Percentiles rank a stretch among this genome's conserved stretches.
phyloP scores from a whole-genome alignment of 2,113 vertebrate genomes.

The Alethe diademata region DNA sequence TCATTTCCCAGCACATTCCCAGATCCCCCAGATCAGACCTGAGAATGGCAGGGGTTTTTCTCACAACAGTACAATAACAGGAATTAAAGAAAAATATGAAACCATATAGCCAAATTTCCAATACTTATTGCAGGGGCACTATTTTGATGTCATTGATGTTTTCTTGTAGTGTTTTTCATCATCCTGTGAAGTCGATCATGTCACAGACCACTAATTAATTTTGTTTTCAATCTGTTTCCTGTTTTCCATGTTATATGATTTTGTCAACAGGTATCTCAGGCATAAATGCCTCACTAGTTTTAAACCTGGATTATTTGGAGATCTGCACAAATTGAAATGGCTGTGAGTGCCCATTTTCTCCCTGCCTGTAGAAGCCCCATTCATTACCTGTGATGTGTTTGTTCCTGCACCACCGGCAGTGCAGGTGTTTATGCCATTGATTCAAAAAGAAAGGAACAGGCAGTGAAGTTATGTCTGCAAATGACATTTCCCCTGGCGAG shows the following conservation, averaged over 20 bases:
- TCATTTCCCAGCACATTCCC: background rate
- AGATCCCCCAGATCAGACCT: background rate
- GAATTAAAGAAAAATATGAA: background rate
- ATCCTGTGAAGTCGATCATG: background rate
- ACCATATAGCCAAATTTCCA: background rate
- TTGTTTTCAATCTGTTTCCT: background rate
- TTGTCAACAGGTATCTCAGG: constrained; percentile 75
- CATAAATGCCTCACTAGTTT: constrained; percentile 73
- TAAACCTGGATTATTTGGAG: constrained; percentile 72
- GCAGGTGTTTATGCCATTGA: background rate
- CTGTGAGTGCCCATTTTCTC: constrained; percentile 68
- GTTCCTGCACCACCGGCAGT: background rate
- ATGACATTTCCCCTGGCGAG: background rate
- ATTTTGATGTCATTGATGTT: background rate
- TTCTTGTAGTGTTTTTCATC: background rate
- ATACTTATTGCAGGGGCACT: background rate
- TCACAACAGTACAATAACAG: background rate
- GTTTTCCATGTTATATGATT: background rate
- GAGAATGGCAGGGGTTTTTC: background rate
- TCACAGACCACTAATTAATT: background rate
- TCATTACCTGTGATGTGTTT: background rate
- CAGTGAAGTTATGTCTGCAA: background rate
- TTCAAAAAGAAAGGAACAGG: background rate
- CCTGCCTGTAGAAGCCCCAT: background rate
- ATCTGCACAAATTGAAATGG: constrained; percentile 75